Conservation (phyloP, 2,888 invertebrate species). For the Torymus aiolomorphi region DNA sequence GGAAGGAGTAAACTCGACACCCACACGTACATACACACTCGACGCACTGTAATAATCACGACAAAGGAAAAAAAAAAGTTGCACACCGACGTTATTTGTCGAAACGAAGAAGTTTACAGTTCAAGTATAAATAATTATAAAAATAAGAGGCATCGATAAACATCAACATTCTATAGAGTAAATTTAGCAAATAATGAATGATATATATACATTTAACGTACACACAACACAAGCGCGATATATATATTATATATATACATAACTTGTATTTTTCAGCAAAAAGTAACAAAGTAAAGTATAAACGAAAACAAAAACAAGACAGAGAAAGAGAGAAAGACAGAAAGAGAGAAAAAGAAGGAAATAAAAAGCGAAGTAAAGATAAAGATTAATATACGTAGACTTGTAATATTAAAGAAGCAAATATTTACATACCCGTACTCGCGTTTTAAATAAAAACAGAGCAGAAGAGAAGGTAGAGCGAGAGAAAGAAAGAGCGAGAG, state of each 20-base stretch:
- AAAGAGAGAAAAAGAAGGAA: background rate
- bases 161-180: conserved; percentile 35
- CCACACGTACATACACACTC: too few species aligned
- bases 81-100: conserved; percentile 37
- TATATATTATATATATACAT: conserved; percentile 31
- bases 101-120: conserved; percentile 13
- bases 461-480: background rate
- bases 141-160: conserved; percentile 24
- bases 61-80: conserved; percentile 8
- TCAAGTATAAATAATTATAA: conserved; percentile 20
- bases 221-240: conserved; percentile 30
- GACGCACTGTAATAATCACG: conserved; percentile 45
- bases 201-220: conserved; percentile 34
- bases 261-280: conserved; percentile 47
- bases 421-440: conserved; percentile 42
- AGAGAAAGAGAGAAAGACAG: background rate
- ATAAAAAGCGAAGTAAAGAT: conserved; percentile 3
- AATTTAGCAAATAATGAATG: conserved; percentile 37
- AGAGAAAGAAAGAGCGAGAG: conserved; percentile 9
- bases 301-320: conserved; percentile 9
- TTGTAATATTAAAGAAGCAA: conserved; percentile 48
- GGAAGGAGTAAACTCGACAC: conserved; percentile 19
- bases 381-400: conserved; percentile 29
- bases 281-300: background rate
- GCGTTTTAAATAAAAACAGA: conserved; percentile 40